Evolutionary conservation across 92 coral and sea anemone genomes (phyloP).

Genomic region (Porites rus): DNA sequence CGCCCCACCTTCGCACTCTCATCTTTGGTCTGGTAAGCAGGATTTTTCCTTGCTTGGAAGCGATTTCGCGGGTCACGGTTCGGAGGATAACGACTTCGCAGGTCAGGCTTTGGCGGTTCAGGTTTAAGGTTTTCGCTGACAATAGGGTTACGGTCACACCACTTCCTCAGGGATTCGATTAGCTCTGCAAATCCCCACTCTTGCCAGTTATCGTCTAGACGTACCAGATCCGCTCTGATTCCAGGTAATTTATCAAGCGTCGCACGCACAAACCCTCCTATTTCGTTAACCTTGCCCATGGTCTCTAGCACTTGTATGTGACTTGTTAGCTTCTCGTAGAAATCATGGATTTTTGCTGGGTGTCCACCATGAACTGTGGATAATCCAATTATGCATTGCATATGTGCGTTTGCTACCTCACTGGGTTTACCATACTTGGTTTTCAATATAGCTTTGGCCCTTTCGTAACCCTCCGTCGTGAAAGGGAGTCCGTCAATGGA

Average conservation of each 20-base stretch:
- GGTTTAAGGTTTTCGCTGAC: conserved; percentile 1
- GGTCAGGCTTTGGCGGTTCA: too few species aligned
- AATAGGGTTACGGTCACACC: conserved; percentile 57
- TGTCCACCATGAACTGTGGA: conserved; percentile 48
- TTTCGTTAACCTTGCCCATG: conserved; percentile 40
- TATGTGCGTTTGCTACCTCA: conserved; percentile 59
- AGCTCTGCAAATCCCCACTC: conserved; percentile 36
- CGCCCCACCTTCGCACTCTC: too few species aligned
- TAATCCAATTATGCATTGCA: conserved; percentile 50
- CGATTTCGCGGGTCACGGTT: too few species aligned
- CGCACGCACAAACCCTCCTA: conserved; percentile 20
- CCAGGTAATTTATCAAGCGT: conserved; percentile 38
- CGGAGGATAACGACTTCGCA: too few species aligned
- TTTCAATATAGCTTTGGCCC: conserved; percentile 40
- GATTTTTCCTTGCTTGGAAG: too few species aligned
- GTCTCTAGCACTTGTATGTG: conserved; percentile 61
- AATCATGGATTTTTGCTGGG: conserved; percentile 53
- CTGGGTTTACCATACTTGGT: conserved; percentile 64
- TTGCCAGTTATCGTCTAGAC: conserved; percentile 20
- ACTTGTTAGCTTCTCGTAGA: conserved; percentile 30
- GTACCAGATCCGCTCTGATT: not conserved
- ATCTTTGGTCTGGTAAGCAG: too few species aligned
- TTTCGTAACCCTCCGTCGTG: conserved; percentile 50
- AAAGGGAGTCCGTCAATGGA: conserved; percentile 56
- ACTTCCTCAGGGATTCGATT: conserved; percentile 23